Conservation (phyloP, 2,113 vertebrate genomes). For the Crotalus viridis region DNA sequence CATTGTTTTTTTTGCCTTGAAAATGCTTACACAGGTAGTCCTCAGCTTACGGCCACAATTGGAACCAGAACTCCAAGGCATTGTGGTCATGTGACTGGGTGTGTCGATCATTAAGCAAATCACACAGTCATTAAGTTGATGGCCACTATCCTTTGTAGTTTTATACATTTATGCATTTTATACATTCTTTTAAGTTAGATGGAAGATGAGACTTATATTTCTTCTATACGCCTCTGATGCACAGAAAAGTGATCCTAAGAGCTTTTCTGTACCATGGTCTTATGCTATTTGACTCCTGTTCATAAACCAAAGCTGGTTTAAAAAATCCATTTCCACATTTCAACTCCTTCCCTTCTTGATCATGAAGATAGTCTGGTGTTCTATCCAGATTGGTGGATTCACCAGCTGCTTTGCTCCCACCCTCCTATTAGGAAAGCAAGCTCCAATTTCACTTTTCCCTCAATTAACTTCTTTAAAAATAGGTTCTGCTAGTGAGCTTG, state of each 20-base stretch:
- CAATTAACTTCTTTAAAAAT: background rate
- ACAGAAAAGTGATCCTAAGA: background rate
- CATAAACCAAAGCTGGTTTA: background rate
- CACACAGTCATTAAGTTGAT: background rate
- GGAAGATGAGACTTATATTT: background rate
- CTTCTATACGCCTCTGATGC: background rate
- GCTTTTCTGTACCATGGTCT: background rate
- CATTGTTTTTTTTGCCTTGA: conserved; percentile 43
- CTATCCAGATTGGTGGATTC: background rate
- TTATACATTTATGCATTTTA: background rate
- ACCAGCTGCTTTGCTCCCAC: background rate
- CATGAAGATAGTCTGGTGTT: background rate
- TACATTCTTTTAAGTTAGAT: background rate
- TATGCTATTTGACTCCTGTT: background rate
- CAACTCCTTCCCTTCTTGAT: background rate
- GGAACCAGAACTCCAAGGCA: background rate
- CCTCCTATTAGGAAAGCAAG: background rate
- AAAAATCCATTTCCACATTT: background rate
- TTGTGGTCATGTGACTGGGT: background rate
- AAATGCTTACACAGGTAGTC: conserved; percentile 21
- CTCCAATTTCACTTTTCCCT: background rate
- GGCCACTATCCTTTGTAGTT: background rate
- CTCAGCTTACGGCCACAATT: background rate
- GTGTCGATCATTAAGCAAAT: background rate
- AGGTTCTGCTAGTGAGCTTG: background rate